These are phyloP conservation scores for Xanthia togata DNA, from an alignment of 2,888 invertebrate genomes.

Conservation along the genomic window DNA sequence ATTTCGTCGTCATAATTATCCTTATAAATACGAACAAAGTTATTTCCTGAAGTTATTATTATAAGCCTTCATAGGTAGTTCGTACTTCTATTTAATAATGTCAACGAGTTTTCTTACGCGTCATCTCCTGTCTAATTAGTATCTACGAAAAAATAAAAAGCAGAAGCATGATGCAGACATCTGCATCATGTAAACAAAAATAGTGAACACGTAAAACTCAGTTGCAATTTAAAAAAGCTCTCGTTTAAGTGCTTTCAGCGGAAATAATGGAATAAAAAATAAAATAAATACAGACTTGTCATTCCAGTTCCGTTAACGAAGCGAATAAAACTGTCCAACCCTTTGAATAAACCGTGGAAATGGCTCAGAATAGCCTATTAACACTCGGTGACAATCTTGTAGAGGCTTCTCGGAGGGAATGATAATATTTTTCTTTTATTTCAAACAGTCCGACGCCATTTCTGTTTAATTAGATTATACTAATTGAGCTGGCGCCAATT, in stretches of 20 bases:
- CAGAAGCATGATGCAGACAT: constrained; percentile 17
- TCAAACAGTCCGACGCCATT: constrained; percentile 76
- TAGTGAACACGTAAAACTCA: constrained; percentile 37
- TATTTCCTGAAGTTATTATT: constrained; percentile 3
- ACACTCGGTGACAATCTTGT: constrained; percentile 85
- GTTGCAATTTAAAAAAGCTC: constrained; percentile 54
- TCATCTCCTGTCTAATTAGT: constrained; percentile 9
- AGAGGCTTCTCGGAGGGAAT: constrained; percentile 78
- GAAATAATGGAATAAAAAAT: constrained; percentile 78
- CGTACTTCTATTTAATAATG: not conserved
- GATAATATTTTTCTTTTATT: constrained; percentile 88
- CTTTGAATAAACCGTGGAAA: constrained; percentile 86
- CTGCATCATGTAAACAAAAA: constrained; percentile 44
- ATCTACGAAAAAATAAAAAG: constrained; percentile 30
- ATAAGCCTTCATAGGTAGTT: not conserved
- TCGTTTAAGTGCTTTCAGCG: constrained; percentile 63
- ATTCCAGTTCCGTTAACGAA: constrained; percentile 83
- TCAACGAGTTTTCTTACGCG: not conserved
- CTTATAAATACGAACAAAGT: not conserved
- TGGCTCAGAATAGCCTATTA: constrained; percentile 86
- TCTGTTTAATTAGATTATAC: constrained; percentile 84
- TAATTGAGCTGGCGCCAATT: constrained; percentile 80
- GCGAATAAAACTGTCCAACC: constrained; percentile 86
- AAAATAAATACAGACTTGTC: constrained; percentile 79
- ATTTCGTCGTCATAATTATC: constrained; percentile 24